Percentiles rank a stretch among this genome's conserved stretches.
Evolutionary conservation across 2,888 invertebrate genomes (phyloP).

Genomic region (Heliconius charithonia): DNA sequence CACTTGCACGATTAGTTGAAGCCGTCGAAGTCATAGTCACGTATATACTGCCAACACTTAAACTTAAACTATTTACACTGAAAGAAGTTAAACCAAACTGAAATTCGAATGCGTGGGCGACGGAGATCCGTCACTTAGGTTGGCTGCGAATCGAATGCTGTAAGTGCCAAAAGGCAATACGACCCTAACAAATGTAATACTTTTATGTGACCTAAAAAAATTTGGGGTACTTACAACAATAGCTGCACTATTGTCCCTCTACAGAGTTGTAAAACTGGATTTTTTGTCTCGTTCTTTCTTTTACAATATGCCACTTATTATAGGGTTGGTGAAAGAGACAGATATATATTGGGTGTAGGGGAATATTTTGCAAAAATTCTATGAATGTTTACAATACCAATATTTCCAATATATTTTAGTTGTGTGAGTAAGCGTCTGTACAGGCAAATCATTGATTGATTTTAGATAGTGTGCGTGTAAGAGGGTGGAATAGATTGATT

Average conservation of each 20-base stretch:
- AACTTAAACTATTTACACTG: conserved; percentile 53
- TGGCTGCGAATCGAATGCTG: conserved; percentile 80
- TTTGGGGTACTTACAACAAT: conserved; percentile 83
- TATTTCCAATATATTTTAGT: conserved; percentile 70
- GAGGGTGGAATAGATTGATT: conserved; percentile 83
- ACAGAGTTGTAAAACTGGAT: conserved; percentile 74
- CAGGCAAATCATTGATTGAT: conserved; percentile 71
- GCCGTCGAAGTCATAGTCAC: conserved; percentile 68
- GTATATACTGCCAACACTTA: not conserved
- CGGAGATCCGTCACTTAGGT: conserved; percentile 65
- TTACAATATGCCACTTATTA: conserved; percentile 47
- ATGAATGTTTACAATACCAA: conserved; percentile 82
- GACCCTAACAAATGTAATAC: conserved; percentile 82
- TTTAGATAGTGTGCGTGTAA: conserved; percentile 64
- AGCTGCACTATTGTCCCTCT: conserved; percentile 80
- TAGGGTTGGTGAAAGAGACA: conserved; percentile 60
- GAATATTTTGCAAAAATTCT: conserved; percentile 77
- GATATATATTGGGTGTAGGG: conserved; percentile 60
- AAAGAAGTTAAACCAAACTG: conserved; percentile 53
- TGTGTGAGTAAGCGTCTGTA: conserved; percentile 62
- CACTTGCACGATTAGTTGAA: conserved; percentile 70
- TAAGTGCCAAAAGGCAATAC: conserved; percentile 74
- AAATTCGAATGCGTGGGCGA: conserved; percentile 72
- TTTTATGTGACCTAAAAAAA: conserved; percentile 83
- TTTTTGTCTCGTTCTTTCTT: conserved; percentile 61